Evolutionary conservation across 92 coral and sea anemone genomes (phyloP), one percentile per base, ranked within the genome.

Genomic region (Nematostella vectensis): DNA sequence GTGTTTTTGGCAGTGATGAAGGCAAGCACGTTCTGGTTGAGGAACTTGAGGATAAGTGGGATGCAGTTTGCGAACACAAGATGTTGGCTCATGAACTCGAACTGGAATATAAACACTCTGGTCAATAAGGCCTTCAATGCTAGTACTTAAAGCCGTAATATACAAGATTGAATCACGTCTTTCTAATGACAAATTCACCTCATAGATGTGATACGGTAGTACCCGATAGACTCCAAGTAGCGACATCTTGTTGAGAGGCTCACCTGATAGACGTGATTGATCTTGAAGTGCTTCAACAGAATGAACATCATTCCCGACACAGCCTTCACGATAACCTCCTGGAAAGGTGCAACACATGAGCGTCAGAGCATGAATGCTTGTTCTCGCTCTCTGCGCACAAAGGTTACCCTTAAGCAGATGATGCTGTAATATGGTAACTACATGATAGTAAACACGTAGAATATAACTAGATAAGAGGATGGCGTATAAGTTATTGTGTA

Each of bases 11-110:
- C 94, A 26, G 93, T 70, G 15, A 91, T 82, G 57, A 86, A 91
- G 11, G 98, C 94, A 11, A 88, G 77, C 16, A 91, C 78, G 54
- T 91, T 91, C 58, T 91, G 98, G 61, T 91, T 91, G 21, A 91
- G 83, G 15, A 86, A 87, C 69, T 91, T 91, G 71, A 91, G 75
- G 50, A 91, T 87, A 29, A 91, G 78, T 33, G 98, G 98, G 31
- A 91, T 91, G 47, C 98, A 91, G 80, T 91, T 91, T 16, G 96
- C 98, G 67, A 83, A 91, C 36, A 91, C 98, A 4, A 91, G 77
- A 31, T 91, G 89, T 48, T 91, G 98, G 57, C 96, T 83, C 80
- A 91, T 91, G 64, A 81, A 91, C 63, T 91, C 98, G 48, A 91
- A 91, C 91, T 91, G 78, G 18, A 50, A 63, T 42, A 3, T 6